Evolutionary conservation across 2,888 invertebrate species (phyloP).

Genomic region (Drosophila percnosoma): DNA sequence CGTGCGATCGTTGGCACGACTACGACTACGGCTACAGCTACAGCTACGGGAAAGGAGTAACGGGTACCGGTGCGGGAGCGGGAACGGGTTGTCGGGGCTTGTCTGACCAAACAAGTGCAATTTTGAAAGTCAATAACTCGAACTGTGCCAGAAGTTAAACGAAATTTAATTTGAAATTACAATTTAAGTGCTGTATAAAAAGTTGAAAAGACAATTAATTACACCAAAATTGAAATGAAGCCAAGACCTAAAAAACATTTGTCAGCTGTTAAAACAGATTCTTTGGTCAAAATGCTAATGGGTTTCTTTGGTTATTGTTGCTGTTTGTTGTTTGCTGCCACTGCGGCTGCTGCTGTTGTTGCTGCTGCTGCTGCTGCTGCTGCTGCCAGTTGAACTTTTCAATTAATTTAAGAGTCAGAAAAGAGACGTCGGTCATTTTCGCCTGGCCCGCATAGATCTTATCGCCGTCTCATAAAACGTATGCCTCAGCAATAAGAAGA

Average conservation of each 20-base stretch:
- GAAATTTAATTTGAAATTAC: slow-evolving; percentile 54
- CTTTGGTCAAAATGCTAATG: slow-evolving; percentile 67
- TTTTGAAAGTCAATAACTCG: slow-evolving; percentile 49
- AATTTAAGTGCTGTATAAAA: slow-evolving; percentile 41
- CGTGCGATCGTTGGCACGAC: slow-evolving; percentile 5
- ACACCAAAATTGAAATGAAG: slow-evolving; percentile 36
- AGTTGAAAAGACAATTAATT: slow-evolving; percentile 49
- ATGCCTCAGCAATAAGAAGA: slow-evolving; percentile 28
- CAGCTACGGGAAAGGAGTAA: slow-evolving; percentile 1
- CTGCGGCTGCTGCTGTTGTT: slow-evolving; percentile 19
- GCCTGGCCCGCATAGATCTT: slow-evolving; percentile 71
- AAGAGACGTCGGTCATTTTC: slow-evolving; percentile 52
- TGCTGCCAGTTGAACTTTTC: slow-evolving; percentile 67
- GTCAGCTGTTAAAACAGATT: slow-evolving; percentile 74
- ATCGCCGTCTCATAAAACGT: slow-evolving; percentile 66
- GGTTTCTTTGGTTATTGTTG: slow-evolving; percentile 31
- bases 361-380: slow-evolving; percentile 18
- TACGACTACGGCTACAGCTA: not conserved
- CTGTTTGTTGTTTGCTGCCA: slow-evolving; percentile 9
- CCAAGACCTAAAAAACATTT: slow-evolving; percentile 51
- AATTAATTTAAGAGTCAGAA: slow-evolving; percentile 70
- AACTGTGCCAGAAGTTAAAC: slow-evolving; percentile 29
- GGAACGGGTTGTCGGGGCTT: slow-evolving; percentile 1
- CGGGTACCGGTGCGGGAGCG: slow-evolving; percentile 9
- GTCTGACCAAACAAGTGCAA: slow-evolving; percentile 35